Percentiles rank a stretch among this genome's conserved stretches.
phyloP scores from a whole-genome alignment of 2,888 invertebrate species.

The Abrostola tripartita region DNA sequence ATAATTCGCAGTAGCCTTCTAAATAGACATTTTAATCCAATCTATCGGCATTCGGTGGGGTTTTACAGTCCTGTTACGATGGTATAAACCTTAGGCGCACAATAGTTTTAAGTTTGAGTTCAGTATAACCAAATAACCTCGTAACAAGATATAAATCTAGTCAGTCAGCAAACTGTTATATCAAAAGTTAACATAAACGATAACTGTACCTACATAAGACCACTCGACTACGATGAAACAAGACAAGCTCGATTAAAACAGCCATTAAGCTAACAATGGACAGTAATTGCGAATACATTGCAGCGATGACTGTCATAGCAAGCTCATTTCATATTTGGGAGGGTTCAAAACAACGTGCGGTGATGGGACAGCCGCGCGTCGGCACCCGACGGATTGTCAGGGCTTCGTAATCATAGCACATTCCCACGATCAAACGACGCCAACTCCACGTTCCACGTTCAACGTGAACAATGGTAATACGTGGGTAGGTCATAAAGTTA shows the following conservation, averaged over 20 bases:
- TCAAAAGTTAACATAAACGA: too few relatives aligned
- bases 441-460: conserved; percentile 24
- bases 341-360: conserved; percentile 57
- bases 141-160: too few relatives aligned
- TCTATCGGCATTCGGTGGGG: too few relatives aligned
- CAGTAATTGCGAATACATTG: conserved; percentile 58
- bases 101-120: too few relatives aligned
- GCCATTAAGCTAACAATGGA: conserved; percentile 54
- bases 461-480: conserved; percentile 45
- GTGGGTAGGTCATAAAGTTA: conserved; percentile 42
- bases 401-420: conserved; percentile 52
- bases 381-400: conserved; percentile 48
- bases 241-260: conserved; percentile 53
- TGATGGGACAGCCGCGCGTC: conserved; percentile 29
- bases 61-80: too few relatives aligned
- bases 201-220: background rate
- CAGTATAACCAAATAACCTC: too few relatives aligned
- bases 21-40: too few relatives aligned
- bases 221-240: too few relatives aligned
- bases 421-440: conserved; percentile 56
- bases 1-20: too few relatives aligned
- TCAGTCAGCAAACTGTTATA: too few relatives aligned
- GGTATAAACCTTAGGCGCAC: too few relatives aligned
- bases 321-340: conserved; percentile 60
- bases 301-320: conserved; percentile 56